Evolutionary conservation across 2,797 vertebrate genomes (phyloP).

Genomic region (Poecilia velifera): DNA sequence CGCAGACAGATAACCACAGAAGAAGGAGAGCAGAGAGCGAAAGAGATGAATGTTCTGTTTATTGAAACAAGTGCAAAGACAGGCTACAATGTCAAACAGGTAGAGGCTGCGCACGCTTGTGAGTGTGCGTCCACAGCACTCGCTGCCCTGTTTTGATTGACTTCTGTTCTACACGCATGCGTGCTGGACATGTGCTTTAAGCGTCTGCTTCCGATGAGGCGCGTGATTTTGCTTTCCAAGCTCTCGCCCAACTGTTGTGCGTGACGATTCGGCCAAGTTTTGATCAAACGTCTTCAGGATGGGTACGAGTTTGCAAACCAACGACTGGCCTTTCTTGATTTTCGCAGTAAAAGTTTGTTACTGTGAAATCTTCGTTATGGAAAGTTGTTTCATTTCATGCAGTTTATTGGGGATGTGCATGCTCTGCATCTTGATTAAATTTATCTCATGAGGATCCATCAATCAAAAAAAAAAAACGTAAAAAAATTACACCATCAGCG

Average conservation of each 20-base stretch:
- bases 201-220: constrained; percentile 36
- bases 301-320: constrained; percentile 62
- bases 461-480: constrained; percentile 2
- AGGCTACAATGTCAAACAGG: constrained; percentile 86
- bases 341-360: constrained; percentile 11
- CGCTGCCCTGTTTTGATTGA: constrained; percentile 46
- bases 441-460: constrained; percentile 33
- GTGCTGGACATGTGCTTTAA: constrained; percentile 40
- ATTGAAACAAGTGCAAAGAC: constrained; percentile 85
- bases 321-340: constrained; percentile 22
- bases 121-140: constrained; percentile 38
- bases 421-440: constrained; percentile 32
- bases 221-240: constrained; percentile 53
- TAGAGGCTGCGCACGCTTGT: constrained; percentile 69
- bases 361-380: constrained; percentile 48
- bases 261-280: constrained; percentile 4
- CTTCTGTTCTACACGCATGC: constrained; percentile 59
- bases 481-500: constrained; percentile 15
- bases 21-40: constrained; percentile 82
- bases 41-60: constrained; percentile 86
- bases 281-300: constrained; percentile 8
- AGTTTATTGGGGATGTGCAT: constrained; percentile 12
- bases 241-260: constrained; percentile 42
- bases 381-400: constrained; percentile 12
- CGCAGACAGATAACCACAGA: constrained; percentile 84